These are phyloP conservation scores for Pteronotus mesoamericanus DNA, from an alignment of 2,797 vertebrate genomes.

Conservation along the genomic window DNA sequence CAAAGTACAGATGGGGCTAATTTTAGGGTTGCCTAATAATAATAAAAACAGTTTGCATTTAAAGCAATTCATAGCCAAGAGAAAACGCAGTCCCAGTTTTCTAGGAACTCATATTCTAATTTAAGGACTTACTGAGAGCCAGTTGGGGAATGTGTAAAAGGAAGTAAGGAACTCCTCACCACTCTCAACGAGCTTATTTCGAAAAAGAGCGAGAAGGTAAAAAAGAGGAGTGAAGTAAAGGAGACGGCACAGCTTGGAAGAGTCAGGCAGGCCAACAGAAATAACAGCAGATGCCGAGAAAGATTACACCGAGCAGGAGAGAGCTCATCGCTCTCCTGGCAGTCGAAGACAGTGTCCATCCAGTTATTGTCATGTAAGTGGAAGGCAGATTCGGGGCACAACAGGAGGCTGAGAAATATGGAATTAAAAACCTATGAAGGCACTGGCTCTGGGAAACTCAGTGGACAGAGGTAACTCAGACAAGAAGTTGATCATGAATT, in stretches of 20 bases:
- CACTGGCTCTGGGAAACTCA: neutral
- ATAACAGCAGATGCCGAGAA: neutral
- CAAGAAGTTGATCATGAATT: neutral
- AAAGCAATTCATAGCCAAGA: neutral
- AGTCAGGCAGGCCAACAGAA: neutral
- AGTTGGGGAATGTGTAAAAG: neutral
- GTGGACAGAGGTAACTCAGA: neutral
- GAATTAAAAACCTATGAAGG: neutral
- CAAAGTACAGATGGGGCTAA: neutral
- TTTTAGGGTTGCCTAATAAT: neutral
- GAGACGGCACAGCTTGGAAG: neutral
- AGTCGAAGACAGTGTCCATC: neutral
- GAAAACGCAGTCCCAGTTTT: neutral
- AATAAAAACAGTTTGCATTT: neutral
- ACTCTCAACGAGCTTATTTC: neutral
- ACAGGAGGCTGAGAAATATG: neutral
- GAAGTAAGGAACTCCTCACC: neutral
- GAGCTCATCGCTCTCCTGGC: neutral
- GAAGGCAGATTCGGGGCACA: neutral
- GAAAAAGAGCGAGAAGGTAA: neutral
- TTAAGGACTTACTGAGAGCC: neutral
- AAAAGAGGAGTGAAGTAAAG: neutral
- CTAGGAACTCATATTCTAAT: neutral
- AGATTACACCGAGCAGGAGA: neutral
- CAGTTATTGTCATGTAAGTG: accelerated